A percentile compares a stretch with the other conserved stretches of the same genome.
Conservation (phyloP, 2,113 vertebrate species). For the Alaudala cheleensis region DNA sequence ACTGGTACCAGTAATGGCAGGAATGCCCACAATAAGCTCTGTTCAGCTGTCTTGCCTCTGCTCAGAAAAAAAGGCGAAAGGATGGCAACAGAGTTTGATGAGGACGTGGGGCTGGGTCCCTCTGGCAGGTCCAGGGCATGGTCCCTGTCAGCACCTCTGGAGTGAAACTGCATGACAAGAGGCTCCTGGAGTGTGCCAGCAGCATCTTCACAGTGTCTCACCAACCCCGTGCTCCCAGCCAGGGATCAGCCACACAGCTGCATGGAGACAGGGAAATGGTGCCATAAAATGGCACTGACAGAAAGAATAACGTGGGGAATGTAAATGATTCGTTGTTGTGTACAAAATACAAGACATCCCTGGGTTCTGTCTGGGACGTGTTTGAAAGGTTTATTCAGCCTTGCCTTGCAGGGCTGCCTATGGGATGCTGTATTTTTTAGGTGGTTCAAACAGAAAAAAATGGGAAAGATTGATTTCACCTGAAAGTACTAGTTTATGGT, state of each 20-base stretch:
- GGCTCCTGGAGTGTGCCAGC: fast-evolving
- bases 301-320: not conserved
- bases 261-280: not conserved
- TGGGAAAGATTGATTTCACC: not conserved
- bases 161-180: fast-evolving
- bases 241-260: not conserved
- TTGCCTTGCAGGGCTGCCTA: not conserved
- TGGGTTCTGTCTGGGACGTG: conserved; percentile 10
- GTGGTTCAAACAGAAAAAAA: not conserved
- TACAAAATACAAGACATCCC: not conserved
- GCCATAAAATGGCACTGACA: not conserved
- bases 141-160: not conserved
- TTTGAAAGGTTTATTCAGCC: conserved; percentile 33
- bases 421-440: not conserved
- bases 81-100: not conserved
- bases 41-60: conserved; percentile 20
- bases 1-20: not conserved
- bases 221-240: not conserved
- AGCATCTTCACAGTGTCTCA: not conserved
- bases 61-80: conserved; percentile 9
- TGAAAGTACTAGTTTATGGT: not conserved
- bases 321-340: not conserved
- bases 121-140: not conserved
- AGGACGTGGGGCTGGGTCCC: not conserved
- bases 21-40: not conserved